These are phyloP conservation scores for Syngnathus floridae DNA, from an alignment of 2,113 vertebrate species.

Conservation along the genomic window DNA sequence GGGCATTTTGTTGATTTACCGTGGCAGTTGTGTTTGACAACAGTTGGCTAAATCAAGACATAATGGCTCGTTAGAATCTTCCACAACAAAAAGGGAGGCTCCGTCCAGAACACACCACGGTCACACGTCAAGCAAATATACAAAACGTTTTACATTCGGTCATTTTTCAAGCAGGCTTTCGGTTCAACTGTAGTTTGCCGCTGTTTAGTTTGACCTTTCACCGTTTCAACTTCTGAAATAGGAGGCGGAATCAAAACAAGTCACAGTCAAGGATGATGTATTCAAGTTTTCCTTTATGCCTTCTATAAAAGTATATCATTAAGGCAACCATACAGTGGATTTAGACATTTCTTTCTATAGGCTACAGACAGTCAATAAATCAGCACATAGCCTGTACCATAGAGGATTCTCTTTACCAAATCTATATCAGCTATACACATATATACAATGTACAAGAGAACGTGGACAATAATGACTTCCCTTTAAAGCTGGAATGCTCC, in stretches of 20 bases:
- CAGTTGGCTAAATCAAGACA: slow-evolving; percentile 78
- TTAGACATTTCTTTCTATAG: slow-evolving; percentile 81
- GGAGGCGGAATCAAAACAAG: slow-evolving; percentile 23
- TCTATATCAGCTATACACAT: slow-evolving; percentile 82
- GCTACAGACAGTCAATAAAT: slow-evolving; percentile 81
- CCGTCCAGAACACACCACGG: too few relatives aligned
- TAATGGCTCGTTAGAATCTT: slow-evolving; percentile 42
- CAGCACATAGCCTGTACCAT: slow-evolving; percentile 81
- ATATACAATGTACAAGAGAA: slow-evolving; percentile 78
- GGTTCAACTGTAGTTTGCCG: too few relatives aligned
- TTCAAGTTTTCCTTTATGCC: slow-evolving; percentile 80
- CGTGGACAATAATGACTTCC: slow-evolving; percentile 63
- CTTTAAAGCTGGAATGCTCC: slow-evolving; percentile 76
- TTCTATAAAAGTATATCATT: slow-evolving; percentile 89
- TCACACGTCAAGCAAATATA: not conserved
- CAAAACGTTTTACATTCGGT: not conserved
- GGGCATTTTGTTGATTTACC: slow-evolving; percentile 73
- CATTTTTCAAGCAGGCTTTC: too few relatives aligned
- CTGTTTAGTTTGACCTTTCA: not conserved
- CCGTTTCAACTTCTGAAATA: not conserved
- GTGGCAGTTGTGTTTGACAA: slow-evolving; percentile 80
- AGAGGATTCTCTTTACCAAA: slow-evolving; percentile 76
- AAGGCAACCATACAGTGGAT: slow-evolving; percentile 86
- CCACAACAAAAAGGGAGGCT: slow-evolving; percentile 15
- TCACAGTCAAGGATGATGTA: slow-evolving; percentile 71